phyloP scores from a whole-genome alignment of 2,888 invertebrate genomes.

The Pterostichus madidus region DNA sequence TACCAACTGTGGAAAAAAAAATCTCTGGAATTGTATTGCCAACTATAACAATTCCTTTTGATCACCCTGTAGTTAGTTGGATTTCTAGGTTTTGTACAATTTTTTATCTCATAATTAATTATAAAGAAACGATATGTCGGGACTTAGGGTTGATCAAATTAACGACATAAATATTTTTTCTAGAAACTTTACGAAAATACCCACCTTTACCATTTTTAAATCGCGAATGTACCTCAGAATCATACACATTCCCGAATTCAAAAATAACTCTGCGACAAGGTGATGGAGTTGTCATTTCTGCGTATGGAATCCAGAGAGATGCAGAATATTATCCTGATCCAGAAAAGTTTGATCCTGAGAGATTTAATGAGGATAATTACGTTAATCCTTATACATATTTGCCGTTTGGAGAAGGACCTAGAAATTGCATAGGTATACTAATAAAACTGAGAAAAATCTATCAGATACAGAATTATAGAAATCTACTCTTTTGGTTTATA shows the following conservation, averaged over 20 bases:
- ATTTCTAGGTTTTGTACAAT: no score
- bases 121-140: no score
- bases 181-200: slow-evolving; percentile 65
- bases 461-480: no score
- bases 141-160: no score
- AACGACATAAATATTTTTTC: not conserved
- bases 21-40: no score
- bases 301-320: slow-evolving; percentile 61
- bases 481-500: no score
- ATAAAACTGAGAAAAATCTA: not conserved
- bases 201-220: slow-evolving; percentile 59
- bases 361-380: slow-evolving; percentile 55
- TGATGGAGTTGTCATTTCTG: slow-evolving; percentile 54
- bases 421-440: slow-evolving; percentile 65
- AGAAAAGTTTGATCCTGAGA: slow-evolving; percentile 65
- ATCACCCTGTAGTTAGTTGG: no score
- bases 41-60: no score
- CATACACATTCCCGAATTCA: slow-evolving; percentile 61
- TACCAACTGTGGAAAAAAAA: no score
- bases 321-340: slow-evolving; percentile 65
- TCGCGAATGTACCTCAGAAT: slow-evolving; percentile 38
- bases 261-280: slow-evolving; percentile 56
- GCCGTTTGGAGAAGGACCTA: slow-evolving; percentile 66
- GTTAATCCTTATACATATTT: slow-evolving; percentile 56
- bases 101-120: no score